Evolutionary conservation across 2,888 invertebrate genomes (phyloP).

Genomic region (Hypomecis punctinalis): DNA sequence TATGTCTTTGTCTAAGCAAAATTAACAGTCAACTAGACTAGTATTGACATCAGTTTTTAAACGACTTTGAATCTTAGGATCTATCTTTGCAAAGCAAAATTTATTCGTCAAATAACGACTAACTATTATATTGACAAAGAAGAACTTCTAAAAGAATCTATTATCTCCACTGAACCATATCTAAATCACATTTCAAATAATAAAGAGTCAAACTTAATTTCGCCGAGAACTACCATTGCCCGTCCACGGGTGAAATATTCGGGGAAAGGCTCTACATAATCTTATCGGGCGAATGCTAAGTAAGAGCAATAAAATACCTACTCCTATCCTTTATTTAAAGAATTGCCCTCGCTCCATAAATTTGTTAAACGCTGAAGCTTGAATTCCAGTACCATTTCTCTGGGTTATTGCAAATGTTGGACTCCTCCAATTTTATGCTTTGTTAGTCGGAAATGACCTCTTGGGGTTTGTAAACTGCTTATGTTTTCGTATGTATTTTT

Average conservation of each 20-base stretch:
- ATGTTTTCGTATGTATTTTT: background rate
- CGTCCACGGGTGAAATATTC: constrained; percentile 35
- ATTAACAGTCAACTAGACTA: no score
- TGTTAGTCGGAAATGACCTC: constrained; percentile 62
- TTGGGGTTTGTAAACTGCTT: constrained; percentile 36
- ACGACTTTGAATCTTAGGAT: no score
- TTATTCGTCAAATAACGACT: no score
- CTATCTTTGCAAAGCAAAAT: background rate
- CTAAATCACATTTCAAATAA: constrained; percentile 33
- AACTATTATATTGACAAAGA: constrained; percentile 2
- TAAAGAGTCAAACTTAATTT: constrained; percentile 36
- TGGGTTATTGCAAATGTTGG: constrained; percentile 41
- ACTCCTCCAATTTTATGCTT: constrained; percentile 64
- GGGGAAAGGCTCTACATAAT: constrained; percentile 37
- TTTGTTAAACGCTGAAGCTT: constrained; percentile 59
- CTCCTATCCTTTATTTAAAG: constrained; percentile 60
- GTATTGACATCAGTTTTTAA: no score
- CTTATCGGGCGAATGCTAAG: constrained; percentile 41
- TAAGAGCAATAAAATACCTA: constrained; percentile 58
- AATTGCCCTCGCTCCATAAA: constrained; percentile 65
- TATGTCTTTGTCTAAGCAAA: no score
- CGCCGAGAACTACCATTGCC: constrained; percentile 27
- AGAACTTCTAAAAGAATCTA: constrained; percentile 4
- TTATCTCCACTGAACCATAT: constrained; percentile 8
- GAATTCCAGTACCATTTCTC: constrained; percentile 58